Evolutionary conservation across 2,797 vertebrate genomes (phyloP), one percentile per base, ranked within the genome.

Genomic region (Paratrypauchen microcephalus): DNA sequence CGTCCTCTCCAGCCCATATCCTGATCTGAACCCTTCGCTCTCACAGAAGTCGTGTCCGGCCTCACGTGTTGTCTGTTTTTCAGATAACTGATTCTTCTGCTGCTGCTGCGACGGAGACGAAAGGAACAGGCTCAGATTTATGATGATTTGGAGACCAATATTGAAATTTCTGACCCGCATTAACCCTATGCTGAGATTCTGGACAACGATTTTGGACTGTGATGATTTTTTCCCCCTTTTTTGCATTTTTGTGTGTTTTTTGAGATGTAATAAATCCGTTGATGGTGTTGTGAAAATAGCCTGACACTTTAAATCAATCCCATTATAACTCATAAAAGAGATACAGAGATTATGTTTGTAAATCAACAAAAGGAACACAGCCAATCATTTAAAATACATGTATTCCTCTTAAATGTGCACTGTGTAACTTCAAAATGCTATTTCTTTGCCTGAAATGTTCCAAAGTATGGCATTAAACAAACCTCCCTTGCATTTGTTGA

Each of bases 21-120:
- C 61, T 63, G 36, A 45, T 23, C 4, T 63, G 61, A 63, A 63
- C 61, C 15, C 21, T 3, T 24, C 39, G 21, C 6, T 63, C 39
- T 45, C 8, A 45, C 24, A 45, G 45, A 39, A 45, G 39, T 18
- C 6, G 21, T 63, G 60, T 39, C 28, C 21, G 9, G 5, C 30
- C 36, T 36, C 32, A 36, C 9, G 32, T 9, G 32, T 9, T 36
- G 36, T 45, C 61, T 63, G 61, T 47, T 63, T 63, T 63, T 47
- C 61, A 63, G 61, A 63, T 63, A 24, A 63, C 61, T 63, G 61
- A 63, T 45, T 21, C 60, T 15, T 1, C 61, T 47, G 13, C 36
- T 47, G 61, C 36, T 47, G 21, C 15, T 6, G 6, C 39, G 18
- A 41, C 21, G 21, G 24, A 45, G 15, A 12, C 6, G 39, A 47